A percentile compares a stretch with the other conserved stretches of the same genome.
phyloP scores from a whole-genome alignment of 2,888 invertebrate species.

The Argyra leucocephala region DNA sequence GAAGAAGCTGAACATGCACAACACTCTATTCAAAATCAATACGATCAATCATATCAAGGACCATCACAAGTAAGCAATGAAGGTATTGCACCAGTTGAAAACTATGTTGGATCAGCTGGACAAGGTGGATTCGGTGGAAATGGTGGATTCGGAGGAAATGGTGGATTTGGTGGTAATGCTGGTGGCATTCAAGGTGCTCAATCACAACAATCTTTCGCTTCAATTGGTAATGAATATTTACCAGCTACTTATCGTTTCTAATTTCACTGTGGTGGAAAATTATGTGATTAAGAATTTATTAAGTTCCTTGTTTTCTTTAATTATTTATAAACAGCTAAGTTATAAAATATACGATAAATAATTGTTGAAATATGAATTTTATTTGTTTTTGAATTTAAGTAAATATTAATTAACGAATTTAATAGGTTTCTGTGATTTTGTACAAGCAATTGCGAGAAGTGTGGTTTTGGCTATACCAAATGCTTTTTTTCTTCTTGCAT shows the following conservation, averaged over 20 bases:
- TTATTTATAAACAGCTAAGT: background rate
- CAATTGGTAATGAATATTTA: background rate
- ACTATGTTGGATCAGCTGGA: slow-evolving; percentile 4
- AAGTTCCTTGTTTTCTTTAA: background rate
- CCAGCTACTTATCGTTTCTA: background rate
- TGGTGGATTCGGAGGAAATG: background rate
- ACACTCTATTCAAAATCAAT: slow-evolving; percentile 27
- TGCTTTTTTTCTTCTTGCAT: too few species aligned
- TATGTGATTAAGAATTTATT: background rate
- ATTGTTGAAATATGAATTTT: background rate
- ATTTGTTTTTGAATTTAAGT: too few species aligned
- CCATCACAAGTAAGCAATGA: slow-evolving; percentile 26
- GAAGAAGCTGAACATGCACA: slow-evolving; percentile 31
- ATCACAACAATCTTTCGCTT: background rate
- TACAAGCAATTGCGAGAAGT: too few species aligned
- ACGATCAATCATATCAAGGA: slow-evolving; percentile 28
- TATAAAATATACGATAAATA: background rate
- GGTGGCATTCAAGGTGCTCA: background rate
- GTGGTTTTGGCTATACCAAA: too few species aligned
- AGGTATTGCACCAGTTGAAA: slow-evolving; percentile 23
- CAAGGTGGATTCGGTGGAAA: background rate
- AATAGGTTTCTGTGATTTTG: too few species aligned
- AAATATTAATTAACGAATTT: too few species aligned
- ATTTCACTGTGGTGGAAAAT: background rate
- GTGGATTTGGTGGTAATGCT: background rate